These are phyloP conservation scores for Rhorus exstirpatorius DNA, from an alignment of 2,888 invertebrate species.

Conservation along the genomic window DNA sequence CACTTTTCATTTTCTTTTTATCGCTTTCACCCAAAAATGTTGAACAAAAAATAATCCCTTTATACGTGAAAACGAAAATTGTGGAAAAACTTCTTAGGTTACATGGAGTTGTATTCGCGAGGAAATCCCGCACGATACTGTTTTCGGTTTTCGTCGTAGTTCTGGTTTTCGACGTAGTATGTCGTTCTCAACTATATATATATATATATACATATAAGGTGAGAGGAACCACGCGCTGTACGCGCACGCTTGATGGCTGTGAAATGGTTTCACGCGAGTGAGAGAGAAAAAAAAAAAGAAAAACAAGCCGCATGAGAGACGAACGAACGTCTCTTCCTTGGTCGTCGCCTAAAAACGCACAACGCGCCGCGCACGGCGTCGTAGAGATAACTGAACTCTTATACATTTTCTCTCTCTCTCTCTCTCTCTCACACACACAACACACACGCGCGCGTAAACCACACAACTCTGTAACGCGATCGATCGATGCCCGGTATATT, in stretches of 20 bases:
- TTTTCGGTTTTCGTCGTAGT: constrained; percentile 41
- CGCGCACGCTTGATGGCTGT: constrained; percentile 38
- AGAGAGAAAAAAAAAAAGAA: constrained; percentile 35
- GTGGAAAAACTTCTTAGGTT: background rate
- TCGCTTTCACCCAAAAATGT: too few relatives aligned
- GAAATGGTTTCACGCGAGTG: constrained; percentile 12
- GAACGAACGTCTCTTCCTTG: constrained; percentile 28
- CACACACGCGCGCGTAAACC: constrained; percentile 1
- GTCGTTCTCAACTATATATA: constrained; percentile 1
- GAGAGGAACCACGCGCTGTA: constrained; percentile 43
- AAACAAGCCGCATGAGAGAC: constrained; percentile 13
- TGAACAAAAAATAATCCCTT: too few relatives aligned
- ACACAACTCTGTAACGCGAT: constrained; percentile 45
- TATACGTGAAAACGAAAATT: background rate
- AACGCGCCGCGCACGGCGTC: constrained; percentile 55
- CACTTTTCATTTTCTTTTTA: background rate
- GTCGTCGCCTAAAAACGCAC: constrained; percentile 48
- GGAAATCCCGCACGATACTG: constrained; percentile 45
- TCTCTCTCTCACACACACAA: too few relatives aligned
- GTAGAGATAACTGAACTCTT: constrained; percentile 62
- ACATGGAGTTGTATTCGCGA: background rate
- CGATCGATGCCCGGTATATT: constrained; percentile 66
- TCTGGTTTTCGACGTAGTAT: constrained; percentile 29
- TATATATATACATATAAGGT: background rate
- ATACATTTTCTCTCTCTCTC: constrained; percentile 37